These are phyloP conservation scores for Eurystomus gularis DNA, from an alignment of 2,113 vertebrate genomes.

Conservation along the genomic window DNA sequence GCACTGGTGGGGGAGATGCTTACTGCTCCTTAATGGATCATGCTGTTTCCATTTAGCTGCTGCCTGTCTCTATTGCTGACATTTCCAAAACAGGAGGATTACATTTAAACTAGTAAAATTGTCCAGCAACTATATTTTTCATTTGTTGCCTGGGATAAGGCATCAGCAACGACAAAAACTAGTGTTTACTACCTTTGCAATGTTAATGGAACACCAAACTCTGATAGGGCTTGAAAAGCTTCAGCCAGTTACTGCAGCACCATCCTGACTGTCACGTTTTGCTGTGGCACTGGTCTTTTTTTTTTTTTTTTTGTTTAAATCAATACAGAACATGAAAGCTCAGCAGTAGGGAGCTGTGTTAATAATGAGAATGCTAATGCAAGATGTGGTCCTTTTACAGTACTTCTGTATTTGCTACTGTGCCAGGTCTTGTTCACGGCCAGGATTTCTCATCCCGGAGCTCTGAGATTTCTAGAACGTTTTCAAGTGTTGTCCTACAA, in stretches of 20 bases:
- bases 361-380: neutral
- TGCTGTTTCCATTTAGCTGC: neutral
- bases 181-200: neutral
- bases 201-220: neutral
- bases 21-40: neutral
- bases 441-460: neutral
- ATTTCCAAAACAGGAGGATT: neutral
- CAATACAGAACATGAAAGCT: neutral
- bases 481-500: neutral
- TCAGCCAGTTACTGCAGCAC: neutral
- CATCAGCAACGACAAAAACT: neutral
- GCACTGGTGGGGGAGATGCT: neutral
- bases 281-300: neutral
- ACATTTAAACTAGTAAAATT: neutral
- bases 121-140: neutral
- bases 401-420: neutral
- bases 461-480: neutral
- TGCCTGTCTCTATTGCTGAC: neutral
- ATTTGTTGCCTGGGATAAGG: neutral
- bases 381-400: neutral
- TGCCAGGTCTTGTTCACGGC: rapidly evolving
- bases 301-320: neutral
- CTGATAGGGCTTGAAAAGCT: neutral
- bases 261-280: neutral
- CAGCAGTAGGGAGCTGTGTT: neutral